A percentile compares a stretch with the other conserved stretches of the same genome.
These are phyloP conservation scores for Temnothorax nylanderi DNA, from an alignment of 1,140 invertebrate species.

Conservation along the genomic window DNA sequence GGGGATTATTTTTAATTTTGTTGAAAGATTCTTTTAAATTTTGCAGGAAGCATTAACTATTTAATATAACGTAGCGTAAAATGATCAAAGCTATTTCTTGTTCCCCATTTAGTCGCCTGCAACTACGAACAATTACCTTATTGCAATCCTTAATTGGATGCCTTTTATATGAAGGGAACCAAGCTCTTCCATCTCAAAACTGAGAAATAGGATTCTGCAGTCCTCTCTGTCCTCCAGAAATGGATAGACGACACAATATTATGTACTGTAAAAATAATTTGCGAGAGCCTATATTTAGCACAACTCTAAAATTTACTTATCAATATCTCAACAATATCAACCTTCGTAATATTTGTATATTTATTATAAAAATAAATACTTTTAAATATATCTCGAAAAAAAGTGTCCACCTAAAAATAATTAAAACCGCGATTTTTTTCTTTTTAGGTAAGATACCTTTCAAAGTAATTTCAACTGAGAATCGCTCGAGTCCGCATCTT, in stretches of 20 bases:
- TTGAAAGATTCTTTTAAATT: conserved; percentile 24
- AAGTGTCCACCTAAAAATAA: background rate
- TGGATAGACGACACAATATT: background rate
- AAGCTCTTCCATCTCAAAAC: background rate
- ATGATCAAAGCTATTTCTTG: conserved; percentile 35
- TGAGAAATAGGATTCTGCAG: background rate
- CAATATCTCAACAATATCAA: background rate
- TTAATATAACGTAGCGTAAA: conserved; percentile 22
- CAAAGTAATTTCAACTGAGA: background rate
- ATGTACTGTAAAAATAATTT: conserved; percentile 17
- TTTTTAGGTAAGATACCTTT: background rate
- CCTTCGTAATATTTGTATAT: background rate
- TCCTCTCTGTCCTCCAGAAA: background rate
- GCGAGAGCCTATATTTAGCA: background rate
- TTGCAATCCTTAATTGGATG: conserved; percentile 46
- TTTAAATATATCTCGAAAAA: background rate
- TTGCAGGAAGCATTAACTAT: background rate
- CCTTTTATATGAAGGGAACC: background rate
- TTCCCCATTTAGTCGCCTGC: conserved; percentile 16
- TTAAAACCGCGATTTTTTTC: background rate
- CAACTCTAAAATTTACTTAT: background rate
- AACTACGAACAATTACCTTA: conserved; percentile 41
- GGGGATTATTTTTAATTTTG: background rate
- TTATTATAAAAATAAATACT: background rate
- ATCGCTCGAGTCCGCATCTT: background rate